Percentiles rank a stretch among this genome's conserved stretches.
Conservation (phyloP, 1,140 invertebrate species). For the Drosophila pachea region DNA sequence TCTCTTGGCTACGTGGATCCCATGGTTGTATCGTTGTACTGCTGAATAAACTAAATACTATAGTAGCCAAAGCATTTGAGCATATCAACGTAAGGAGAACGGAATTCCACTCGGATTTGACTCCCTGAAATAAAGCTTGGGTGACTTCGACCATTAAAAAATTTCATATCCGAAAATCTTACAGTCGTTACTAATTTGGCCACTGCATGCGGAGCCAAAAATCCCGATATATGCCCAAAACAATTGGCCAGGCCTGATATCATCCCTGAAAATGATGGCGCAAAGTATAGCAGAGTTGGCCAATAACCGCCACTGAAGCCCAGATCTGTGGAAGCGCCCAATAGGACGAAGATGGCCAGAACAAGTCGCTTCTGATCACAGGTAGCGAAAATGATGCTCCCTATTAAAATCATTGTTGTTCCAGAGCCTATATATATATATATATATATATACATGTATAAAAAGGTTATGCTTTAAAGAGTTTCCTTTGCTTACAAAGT, state of each 20-base stretch:
- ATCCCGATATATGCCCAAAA: conserved; percentile 59
- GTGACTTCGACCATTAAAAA: background rate
- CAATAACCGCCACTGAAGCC: conserved; percentile 67
- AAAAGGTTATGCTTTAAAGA: too few species aligned
- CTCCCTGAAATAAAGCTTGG: conserved; percentile 42
- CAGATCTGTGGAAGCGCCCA: conserved; percentile 59
- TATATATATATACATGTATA: too few species aligned
- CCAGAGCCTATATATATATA: conserved; percentile 43
- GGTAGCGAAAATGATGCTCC: conserved; percentile 42
- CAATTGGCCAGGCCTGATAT: conserved; percentile 65
- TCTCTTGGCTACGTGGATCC: conserved; percentile 51
- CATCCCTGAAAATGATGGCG: conserved; percentile 67
- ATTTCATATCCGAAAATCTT: conserved; percentile 13
- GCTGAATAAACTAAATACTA: conserved; percentile 58
- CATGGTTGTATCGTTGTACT: conserved; percentile 57
- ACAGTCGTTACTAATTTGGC: conserved; percentile 54
- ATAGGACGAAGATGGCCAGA: conserved; percentile 45
- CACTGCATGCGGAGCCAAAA: conserved; percentile 57
- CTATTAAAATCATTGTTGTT: conserved; percentile 36
- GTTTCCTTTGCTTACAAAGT: conserved; percentile 43
- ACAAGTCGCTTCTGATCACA: conserved; percentile 47
- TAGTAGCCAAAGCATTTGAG: conserved; percentile 44
- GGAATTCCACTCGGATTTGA: conserved; percentile 64
- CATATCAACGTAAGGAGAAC: conserved; percentile 49
- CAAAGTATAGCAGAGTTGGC: conserved; percentile 68